Conservation (phyloP, 1,140 invertebrate species). For the Cardiocondyla obscurior region DNA sequence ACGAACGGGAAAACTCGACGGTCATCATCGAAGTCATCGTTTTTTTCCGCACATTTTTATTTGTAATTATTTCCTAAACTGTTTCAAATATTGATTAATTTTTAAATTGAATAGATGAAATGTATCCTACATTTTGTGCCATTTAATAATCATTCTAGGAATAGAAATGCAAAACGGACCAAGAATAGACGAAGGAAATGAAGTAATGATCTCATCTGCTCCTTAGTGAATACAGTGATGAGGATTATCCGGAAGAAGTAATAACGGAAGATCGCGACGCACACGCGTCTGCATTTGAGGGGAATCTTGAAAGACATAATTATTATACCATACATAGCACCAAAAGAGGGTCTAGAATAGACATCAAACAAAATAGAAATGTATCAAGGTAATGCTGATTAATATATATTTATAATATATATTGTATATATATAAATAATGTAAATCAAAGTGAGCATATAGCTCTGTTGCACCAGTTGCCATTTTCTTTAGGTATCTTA, state of each 20-base stretch:
- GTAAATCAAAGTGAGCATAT: no score
- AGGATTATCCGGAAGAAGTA: constrained; percentile 4
- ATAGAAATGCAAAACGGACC: background rate
- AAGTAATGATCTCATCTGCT: background rate
- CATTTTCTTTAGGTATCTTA: no score
- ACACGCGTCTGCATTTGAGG: background rate
- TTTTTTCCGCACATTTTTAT: background rate
- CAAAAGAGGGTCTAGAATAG: background rate
- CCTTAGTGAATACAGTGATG: background rate
- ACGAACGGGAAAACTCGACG: background rate
- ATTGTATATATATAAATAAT: no score
- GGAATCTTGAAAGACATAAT: background rate
- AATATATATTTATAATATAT: no score
- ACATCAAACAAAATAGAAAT: background rate
- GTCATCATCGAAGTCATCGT: background rate
- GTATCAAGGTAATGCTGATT: no score
- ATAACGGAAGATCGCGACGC: background rate
- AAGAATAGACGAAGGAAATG: background rate
- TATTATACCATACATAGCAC: background rate
- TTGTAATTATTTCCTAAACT: background rate
- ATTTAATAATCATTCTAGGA: background rate
- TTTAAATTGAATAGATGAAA: background rate
- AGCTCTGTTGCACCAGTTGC: no score
- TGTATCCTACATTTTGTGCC: background rate
- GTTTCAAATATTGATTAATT: no score